A percentile compares a stretch with the other conserved stretches of the same genome.
Evolutionary conservation across 2,113 vertebrate species (phyloP).

Genomic region (Phasianus colchicus): DNA sequence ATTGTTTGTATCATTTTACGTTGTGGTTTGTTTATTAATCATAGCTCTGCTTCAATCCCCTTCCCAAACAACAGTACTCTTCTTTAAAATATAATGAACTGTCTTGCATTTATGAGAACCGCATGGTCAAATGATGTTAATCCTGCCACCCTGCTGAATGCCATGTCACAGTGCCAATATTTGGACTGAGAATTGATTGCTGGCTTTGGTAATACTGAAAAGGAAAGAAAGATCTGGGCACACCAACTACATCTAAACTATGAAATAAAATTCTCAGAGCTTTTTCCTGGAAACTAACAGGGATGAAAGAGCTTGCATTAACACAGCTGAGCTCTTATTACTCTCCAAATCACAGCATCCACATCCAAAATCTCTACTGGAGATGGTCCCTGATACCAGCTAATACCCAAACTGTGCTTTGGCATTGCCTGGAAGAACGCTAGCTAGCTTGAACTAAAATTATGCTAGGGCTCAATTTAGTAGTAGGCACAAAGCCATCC

Average conservation of each 20-base stretch:
- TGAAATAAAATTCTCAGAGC: not conserved
- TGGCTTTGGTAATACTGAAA: not conserved
- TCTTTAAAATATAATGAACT: constrained; percentile 1
- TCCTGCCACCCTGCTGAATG: not conserved
- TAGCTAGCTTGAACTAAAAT: not conserved
- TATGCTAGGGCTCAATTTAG: not conserved
- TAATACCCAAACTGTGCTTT: not conserved
- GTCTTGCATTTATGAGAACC: not conserved
- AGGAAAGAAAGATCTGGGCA: not conserved
- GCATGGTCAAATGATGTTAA: not conserved
- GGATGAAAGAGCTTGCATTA: not conserved
- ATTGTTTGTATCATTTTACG: not conserved
- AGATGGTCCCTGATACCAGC: not conserved
- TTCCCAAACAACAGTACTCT: not conserved
- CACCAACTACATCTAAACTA: not conserved
- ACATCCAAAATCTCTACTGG: not conserved
- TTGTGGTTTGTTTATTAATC: not conserved
- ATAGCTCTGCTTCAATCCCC: not conserved
- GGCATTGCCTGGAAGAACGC: not conserved
- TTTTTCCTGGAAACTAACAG: not conserved
- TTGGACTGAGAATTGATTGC: not conserved
- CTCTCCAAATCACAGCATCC: not conserved
- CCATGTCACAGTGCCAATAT: not conserved
- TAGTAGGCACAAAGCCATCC: not conserved
- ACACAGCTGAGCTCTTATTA: not conserved